Evolutionary conservation across 2,888 invertebrate species (phyloP).

Genomic region (Erynnis tages): DNA sequence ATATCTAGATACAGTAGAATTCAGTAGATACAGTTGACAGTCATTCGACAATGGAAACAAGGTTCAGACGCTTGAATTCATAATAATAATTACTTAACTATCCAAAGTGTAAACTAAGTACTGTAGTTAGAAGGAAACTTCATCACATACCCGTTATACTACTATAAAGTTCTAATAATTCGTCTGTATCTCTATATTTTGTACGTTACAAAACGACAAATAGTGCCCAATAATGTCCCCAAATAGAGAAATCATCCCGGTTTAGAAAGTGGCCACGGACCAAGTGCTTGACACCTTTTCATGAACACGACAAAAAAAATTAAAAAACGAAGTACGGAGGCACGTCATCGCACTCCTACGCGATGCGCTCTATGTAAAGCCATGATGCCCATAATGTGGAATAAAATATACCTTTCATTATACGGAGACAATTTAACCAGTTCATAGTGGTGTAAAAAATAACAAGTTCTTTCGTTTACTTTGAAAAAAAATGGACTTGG

Average conservation of each 20-base stretch:
- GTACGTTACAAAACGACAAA: too few species aligned
- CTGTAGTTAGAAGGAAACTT: too few species aligned
- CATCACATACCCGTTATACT: too few species aligned
- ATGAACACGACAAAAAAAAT: slow-evolving; percentile 1
- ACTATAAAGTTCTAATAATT: too few species aligned
- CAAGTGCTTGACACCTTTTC: slow-evolving; percentile 6
- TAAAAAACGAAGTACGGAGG: slow-evolving; percentile 6
- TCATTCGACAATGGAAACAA: too few species aligned
- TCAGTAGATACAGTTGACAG: too few species aligned
- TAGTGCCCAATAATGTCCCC: not conserved
- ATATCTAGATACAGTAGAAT: too few species aligned
- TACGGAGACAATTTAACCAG: not conserved
- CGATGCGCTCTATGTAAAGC: not conserved
- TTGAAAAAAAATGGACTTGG: too few species aligned
- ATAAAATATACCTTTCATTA: slow-evolving; percentile 8
- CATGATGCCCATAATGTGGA: slow-evolving; percentile 3
- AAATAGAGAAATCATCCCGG: slow-evolving; percentile 2
- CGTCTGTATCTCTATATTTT: not conserved
- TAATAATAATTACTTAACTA: too few species aligned
- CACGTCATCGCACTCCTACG: slow-evolving; percentile 4
- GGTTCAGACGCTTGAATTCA: too few species aligned
- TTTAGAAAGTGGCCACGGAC: slow-evolving; percentile 5
- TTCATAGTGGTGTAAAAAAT: not conserved
- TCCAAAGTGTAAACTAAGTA: too few species aligned
- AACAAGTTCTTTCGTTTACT: slow-evolving; percentile 10